These are phyloP conservation scores for Drosophila micromelanica DNA, from an alignment of 1,140 invertebrate genomes.

Conservation along the genomic window DNA sequence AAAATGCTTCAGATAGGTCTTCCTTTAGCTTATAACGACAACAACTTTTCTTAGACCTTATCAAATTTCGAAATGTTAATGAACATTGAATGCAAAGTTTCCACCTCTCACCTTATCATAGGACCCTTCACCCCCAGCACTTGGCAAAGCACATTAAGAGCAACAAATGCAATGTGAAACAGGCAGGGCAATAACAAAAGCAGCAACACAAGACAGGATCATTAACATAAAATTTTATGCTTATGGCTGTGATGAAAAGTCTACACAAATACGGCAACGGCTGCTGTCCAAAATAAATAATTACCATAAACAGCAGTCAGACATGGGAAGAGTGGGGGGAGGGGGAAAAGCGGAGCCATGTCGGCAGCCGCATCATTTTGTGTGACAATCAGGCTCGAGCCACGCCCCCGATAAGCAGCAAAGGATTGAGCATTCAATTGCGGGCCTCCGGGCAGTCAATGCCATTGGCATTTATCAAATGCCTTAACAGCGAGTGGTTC, in stretches of 20 bases:
- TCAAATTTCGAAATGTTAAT: not conserved
- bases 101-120: constrained; percentile 7
- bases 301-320: constrained; percentile 78
- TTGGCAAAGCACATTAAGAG: constrained; percentile 12
- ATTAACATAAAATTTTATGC: constrained; percentile 83
- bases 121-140: not conserved
- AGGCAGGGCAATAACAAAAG: constrained; percentile 13
- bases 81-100: constrained; percentile 4
- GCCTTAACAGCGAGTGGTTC: constrained; percentile 16
- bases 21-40: not conserved
- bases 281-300: constrained; percentile 82
- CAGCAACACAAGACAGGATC: constrained; percentile 47
- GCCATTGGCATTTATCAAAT: constrained; percentile 77
- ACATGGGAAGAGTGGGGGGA: not conserved
- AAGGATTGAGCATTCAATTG: constrained; percentile 34
- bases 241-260: constrained; percentile 77
- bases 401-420: constrained; percentile 22
- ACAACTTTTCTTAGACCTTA: not conserved
- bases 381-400: constrained; percentile 18
- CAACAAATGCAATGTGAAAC: constrained; percentile 53
- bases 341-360: constrained; percentile 11
- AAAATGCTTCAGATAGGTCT: not conserved
- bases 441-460: constrained; percentile 55
- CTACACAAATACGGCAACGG: constrained; percentile 62
- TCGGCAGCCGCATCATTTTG: constrained; percentile 37